Conservation (phyloP, 2,888 invertebrate species). For the Tachystola acroxantha region DNA sequence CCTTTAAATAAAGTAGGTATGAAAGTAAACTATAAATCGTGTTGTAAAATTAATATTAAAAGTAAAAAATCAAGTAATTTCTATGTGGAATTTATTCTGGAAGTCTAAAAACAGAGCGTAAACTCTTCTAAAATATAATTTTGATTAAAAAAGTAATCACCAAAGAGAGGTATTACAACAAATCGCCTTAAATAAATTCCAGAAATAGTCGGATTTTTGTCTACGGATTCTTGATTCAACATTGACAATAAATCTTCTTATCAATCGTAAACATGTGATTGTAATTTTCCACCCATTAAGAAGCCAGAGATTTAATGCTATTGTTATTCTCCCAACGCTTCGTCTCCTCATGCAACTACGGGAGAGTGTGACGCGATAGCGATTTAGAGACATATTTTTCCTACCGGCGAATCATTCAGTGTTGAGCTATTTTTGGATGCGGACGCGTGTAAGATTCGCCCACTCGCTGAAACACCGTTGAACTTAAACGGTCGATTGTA, state of each 20-base stretch:
- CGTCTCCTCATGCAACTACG: background rate
- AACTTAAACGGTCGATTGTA: background rate
- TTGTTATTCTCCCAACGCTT: background rate
- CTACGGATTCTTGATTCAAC: background rate
- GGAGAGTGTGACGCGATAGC: slow-evolving; percentile 15
- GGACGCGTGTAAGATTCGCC: slow-evolving; percentile 21
- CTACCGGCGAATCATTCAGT: slow-evolving; percentile 35
- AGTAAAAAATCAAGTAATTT: too few relatives aligned
- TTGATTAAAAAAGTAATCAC: too few relatives aligned
- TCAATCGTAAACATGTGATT: background rate
- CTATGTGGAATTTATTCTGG: too few relatives aligned
- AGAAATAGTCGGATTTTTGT: too few relatives aligned
- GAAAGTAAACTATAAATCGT: too few relatives aligned
- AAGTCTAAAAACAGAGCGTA: too few relatives aligned
- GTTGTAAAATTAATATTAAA: too few relatives aligned
- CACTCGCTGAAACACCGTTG: background rate
- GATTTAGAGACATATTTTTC: slow-evolving; percentile 33
- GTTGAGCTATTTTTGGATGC: slow-evolving; percentile 32
- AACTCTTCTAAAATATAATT: too few relatives aligned
- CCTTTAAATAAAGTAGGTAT: too few relatives aligned
- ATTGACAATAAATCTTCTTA: background rate
- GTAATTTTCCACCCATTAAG: slow-evolving; percentile 1
- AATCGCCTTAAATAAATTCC: background rate
- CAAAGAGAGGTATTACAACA: too few relatives aligned
- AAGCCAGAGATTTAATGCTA: slow-evolving; percentile 7